Evolutionary conservation across 1,140 invertebrate genomes (phyloP), one percentile per base, ranked within the genome.

Genomic region (Achroia grisella): DNA sequence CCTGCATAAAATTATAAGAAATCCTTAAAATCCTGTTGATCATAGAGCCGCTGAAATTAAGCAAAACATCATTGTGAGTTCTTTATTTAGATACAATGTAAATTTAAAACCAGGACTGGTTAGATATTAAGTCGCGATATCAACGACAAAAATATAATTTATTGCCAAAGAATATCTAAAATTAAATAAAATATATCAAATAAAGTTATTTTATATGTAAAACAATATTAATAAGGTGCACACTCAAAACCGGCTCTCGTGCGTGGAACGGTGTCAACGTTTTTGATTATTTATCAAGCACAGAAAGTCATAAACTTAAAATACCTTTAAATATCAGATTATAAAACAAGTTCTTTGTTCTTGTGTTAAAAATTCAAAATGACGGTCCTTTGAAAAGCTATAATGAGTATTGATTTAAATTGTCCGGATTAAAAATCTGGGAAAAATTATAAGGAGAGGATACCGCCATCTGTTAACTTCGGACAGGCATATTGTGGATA

Each of bases 331-430:
- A 70, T 72, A 75, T 71, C 61, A 63, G 62, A 71, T 72, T 55
- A 73, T 80, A 75, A 77, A 79, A 82, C 72, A 80, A 71, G 72
- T 72, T 76, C 66, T 65, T 65, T 76, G 69, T 78, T 68, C 56
- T 62, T 61, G 52, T 71, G 68, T 65, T 73, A 67, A 73, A 71
- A 67, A 62, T 68, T 63, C 66, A 46, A 70, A 62, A 79, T 73
- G 72, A 74, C 71, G 71, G 73, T 79, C 76, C 67, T 75, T 79
- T 69, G 59, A 55, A 73, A 72, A 74, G 56, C 71, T 71, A 81
- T 84, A 84, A 81, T 75, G 76, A 77, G 75, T 79, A 85, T 85
- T 85, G 80, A 85, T 85, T 85, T 79, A 82, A 82, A 82, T 77
- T 75, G 65, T 63, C 72, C 62, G 79, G 71, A 76, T 81, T 77